Conservation (phyloP, 2,888 invertebrate species). For the Galerucella calmariensis region DNA sequence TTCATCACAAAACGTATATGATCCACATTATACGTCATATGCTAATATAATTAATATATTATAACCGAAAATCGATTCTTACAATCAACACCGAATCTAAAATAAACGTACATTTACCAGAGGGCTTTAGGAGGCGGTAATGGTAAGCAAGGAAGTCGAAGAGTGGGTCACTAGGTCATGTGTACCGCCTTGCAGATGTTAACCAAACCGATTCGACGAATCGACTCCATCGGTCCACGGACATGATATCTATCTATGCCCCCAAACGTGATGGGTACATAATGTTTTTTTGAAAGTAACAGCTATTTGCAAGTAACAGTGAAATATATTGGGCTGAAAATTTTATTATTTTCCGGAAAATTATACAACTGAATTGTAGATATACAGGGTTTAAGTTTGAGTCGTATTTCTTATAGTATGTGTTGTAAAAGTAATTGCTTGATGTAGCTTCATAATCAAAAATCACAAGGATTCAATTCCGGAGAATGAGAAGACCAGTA, state of each 20-base stretch:
- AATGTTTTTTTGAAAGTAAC: background rate
- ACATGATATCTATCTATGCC: background rate
- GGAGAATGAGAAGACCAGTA: no score
- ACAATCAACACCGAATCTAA: background rate
- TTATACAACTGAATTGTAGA: no score
- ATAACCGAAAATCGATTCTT: background rate
- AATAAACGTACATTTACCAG: conserved; percentile 10
- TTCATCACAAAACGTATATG: no score
- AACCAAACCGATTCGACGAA: conserved; percentile 18
- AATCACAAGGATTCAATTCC: no score
- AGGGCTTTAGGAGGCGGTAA: conserved; percentile 30
- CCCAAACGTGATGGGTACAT: background rate
- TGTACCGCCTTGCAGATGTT: conserved; percentile 33
- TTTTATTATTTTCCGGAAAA: no score
- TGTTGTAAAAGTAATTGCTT: no score
- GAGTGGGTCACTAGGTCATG: conserved; percentile 34
- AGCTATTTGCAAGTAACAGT: background rate
- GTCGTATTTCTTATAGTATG: no score
- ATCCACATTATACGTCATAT: background rate
- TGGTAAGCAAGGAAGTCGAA: conserved; percentile 31
- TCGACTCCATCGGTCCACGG: background rate
- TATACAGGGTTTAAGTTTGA: no score
- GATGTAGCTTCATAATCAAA: no score
- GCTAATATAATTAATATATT: background rate
- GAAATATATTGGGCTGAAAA: background rate